Percentiles rank a stretch among this genome's conserved stretches.
phyloP scores from a whole-genome alignment of 2,888 invertebrate species.

The Eugnorisma glareosa region DNA sequence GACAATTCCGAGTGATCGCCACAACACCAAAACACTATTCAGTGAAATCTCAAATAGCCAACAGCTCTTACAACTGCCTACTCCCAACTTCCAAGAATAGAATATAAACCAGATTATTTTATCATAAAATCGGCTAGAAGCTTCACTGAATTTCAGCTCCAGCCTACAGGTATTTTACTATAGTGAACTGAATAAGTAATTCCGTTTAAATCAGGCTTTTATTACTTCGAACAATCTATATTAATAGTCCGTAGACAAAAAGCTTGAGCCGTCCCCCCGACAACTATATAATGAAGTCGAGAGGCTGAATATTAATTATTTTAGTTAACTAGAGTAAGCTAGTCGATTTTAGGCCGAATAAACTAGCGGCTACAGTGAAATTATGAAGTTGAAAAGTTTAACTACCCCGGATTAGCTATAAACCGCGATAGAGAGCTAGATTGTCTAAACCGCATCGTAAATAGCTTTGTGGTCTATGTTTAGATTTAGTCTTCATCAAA shows the following conservation, averaged over 20 bases:
- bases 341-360: slow-evolving; percentile 49
- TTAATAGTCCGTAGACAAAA: slow-evolving; percentile 59
- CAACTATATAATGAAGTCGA: slow-evolving; percentile 52
- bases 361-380: slow-evolving; percentile 52
- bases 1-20: too few relatives aligned
- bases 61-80: background rate
- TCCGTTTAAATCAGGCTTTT: slow-evolving; percentile 44
- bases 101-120: slow-evolving; percentile 23
- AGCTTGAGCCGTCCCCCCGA: slow-evolving; percentile 38
- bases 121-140: slow-evolving; percentile 11
- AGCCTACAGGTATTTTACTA: slow-evolving; percentile 42
- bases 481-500: background rate
- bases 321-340: slow-evolving; percentile 58
- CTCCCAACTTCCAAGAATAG: background rate
- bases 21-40: background rate
- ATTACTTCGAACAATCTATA: slow-evolving; percentile 46
- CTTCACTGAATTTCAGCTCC: slow-evolving; percentile 25
- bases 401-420: slow-evolving; percentile 29
- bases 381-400: slow-evolving; percentile 53
- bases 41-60: background rate
- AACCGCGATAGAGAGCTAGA: slow-evolving; percentile 40
- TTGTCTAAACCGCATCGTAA: slow-evolving; percentile 31
- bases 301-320: slow-evolving; percentile 63
- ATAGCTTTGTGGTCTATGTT: slow-evolving; percentile 13
- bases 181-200: slow-evolving; percentile 44